Conservation (phyloP, 2,797 vertebrate species). For the Cuculus canorus region DNA sequence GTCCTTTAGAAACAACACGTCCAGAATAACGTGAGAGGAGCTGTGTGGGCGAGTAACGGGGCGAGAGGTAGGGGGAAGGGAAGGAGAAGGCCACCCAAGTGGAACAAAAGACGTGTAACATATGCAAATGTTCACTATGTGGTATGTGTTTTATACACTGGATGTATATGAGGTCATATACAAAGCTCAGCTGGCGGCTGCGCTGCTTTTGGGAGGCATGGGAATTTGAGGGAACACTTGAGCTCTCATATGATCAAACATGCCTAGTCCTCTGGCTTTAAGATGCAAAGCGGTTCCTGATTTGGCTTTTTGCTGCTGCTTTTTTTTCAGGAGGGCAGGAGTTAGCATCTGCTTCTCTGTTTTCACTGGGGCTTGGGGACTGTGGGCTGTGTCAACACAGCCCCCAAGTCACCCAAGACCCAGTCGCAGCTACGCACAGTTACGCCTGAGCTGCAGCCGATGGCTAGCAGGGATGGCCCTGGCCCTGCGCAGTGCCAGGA, state of each 20-base stretch:
- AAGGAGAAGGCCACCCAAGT: slow-evolving; percentile 24
- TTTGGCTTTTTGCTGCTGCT: background rate
- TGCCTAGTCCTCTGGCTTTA: background rate
- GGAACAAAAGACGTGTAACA: slow-evolving; percentile 41
- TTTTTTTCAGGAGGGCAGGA: background rate
- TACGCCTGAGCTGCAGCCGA: background rate
- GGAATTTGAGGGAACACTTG: background rate
- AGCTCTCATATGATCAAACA: background rate
- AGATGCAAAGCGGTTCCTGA: background rate
- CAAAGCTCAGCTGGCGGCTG: background rate
- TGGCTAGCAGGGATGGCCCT: background rate
- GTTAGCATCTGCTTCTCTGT: background rate
- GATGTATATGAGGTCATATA: slow-evolving; percentile 18
- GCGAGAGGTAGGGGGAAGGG: background rate
- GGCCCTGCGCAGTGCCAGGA: background rate
- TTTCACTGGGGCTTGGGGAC: background rate
- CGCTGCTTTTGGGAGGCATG: background rate
- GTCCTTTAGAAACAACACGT: slow-evolving; percentile 1
- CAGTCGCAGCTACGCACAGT: background rate
- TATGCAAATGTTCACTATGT: slow-evolving; percentile 40
- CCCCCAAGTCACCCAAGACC: background rate
- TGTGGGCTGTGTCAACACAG: background rate
- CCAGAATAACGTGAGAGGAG: background rate
- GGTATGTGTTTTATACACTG: slow-evolving; percentile 1
- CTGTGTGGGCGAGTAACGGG: background rate